These are phyloP conservation scores for Corythornis cristatus DNA, from an alignment of 2,113 vertebrate genomes.

Conservation along the genomic window DNA sequence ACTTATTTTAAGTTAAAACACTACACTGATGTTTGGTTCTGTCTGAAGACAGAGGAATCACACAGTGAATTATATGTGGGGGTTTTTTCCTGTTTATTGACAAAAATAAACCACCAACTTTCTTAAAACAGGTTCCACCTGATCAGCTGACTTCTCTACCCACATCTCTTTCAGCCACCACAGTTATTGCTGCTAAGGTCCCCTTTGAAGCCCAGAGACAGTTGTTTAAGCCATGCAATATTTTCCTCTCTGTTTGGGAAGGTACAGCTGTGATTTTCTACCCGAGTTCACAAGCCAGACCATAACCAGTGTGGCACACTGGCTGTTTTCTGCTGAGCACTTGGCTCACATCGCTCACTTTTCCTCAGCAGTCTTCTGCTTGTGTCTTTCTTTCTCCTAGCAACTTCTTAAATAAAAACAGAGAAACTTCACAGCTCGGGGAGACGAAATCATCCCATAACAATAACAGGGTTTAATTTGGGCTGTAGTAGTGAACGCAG, in stretches of 20 bases:
- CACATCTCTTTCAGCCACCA: neutral
- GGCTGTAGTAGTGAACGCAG: neutral
- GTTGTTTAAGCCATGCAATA: neutral
- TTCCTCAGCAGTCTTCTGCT: neutral
- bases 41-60: neutral
- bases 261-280: neutral
- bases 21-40: neutral
- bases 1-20: neutral
- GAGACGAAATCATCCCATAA: constrained; percentile 13
- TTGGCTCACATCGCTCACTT: neutral
- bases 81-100: neutral
- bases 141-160: neutral
- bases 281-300: neutral
- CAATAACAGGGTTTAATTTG: constrained; percentile 9
- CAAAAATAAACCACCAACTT: neutral
- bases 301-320: neutral
- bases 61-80: neutral
- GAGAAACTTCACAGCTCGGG: neutral
- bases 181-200: neutral
- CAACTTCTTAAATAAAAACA: constrained; percentile 13
- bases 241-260: neutral
- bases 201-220: neutral
- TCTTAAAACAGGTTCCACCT: neutral
- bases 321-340: neutral
- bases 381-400: neutral